Conservation (phyloP, 2,797 vertebrate genomes). For the Sebastes kiyomatsui region DNA sequence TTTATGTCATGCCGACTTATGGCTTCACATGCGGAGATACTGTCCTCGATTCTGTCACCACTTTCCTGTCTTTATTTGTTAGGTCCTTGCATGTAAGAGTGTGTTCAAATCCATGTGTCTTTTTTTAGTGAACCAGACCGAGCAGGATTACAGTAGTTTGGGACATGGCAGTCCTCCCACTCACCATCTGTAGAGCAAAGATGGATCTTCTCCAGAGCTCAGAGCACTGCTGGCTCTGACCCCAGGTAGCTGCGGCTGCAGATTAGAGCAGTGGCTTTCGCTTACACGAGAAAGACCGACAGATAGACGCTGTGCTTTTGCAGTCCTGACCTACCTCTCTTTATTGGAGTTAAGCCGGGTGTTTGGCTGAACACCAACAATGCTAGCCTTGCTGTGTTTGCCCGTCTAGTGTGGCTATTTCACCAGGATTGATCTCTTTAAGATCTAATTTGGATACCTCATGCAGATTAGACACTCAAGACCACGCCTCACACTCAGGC, state of each 20-base stretch:
- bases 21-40: not conserved
- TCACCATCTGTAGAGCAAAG: conserved; percentile 59
- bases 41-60: not conserved
- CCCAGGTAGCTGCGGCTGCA: conserved; percentile 45
- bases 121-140: not conserved
- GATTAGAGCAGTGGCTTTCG: conserved; percentile 45
- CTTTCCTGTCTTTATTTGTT: not conserved
- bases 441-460: conserved; percentile 6
- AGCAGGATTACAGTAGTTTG: conserved; percentile 65
- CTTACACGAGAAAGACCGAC: conserved; percentile 10
- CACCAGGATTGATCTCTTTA: not conserved
- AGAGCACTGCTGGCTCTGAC: conserved; percentile 59
- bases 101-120: conserved; percentile 7
- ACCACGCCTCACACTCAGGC: not conserved
- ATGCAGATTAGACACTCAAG: not conserved
- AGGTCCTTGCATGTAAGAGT: not conserved
- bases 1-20: not conserved
- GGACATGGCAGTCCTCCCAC: conserved; percentile 40
- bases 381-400: not conserved
- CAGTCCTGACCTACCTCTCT: conserved; percentile 23
- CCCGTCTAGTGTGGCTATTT: not conserved
- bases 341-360: conserved; percentile 9
- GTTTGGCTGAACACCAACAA: conserved; percentile 9
- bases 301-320: conserved; percentile 12
- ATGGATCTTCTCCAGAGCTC: conserved; percentile 62